A percentile compares a stretch with the other conserved stretches of the same genome.
Evolutionary conservation across 2,888 invertebrate genomes (phyloP).

Genomic region (Amiota communis): DNA sequence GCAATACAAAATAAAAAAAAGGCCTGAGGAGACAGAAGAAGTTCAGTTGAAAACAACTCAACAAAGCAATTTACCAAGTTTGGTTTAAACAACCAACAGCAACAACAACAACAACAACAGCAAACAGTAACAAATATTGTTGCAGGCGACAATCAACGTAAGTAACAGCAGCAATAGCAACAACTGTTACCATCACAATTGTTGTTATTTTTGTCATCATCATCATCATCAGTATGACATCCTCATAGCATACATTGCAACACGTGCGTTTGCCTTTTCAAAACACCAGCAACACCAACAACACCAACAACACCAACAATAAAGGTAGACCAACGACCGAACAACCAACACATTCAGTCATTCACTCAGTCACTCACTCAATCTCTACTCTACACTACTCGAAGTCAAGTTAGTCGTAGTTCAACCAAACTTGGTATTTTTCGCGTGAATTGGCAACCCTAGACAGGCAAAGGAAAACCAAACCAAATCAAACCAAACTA

Average conservation of each 20-base stretch:
- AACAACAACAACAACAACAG: slow-evolving; percentile 16
- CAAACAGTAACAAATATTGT: slow-evolving; percentile 8
- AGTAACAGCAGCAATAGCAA: slow-evolving; percentile 49
- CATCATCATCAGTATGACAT: slow-evolving; percentile 55
- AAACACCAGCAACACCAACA: slow-evolving; percentile 37
- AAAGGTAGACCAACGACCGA: not conserved
- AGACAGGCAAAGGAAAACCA: slow-evolving; percentile 46
- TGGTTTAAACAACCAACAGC: slow-evolving; percentile 61
- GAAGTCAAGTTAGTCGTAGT: not conserved
- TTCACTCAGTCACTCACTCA: not conserved
- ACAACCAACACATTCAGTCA: slow-evolving; percentile 13
- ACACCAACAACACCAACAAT: slow-evolving; percentile 1
- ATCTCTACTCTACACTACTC: not conserved
- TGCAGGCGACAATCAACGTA: slow-evolving; percentile 29
- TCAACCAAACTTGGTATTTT: slow-evolving; percentile 62
- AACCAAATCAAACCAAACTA: slow-evolving; percentile 41
- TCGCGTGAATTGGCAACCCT: slow-evolving; percentile 64
- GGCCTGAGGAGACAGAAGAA: slow-evolving; percentile 13
- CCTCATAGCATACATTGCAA: slow-evolving; percentile 69
- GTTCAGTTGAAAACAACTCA: slow-evolving; percentile 43
- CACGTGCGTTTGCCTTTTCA: slow-evolving; percentile 69
- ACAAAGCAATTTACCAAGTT: slow-evolving; percentile 71
- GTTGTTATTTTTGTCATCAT: slow-evolving; percentile 36
- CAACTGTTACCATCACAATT: slow-evolving; percentile 57
- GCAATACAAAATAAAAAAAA: slow-evolving; percentile 31